phyloP scores from a whole-genome alignment of 2,797 vertebrate genomes.

The Chelonia mydas region DNA sequence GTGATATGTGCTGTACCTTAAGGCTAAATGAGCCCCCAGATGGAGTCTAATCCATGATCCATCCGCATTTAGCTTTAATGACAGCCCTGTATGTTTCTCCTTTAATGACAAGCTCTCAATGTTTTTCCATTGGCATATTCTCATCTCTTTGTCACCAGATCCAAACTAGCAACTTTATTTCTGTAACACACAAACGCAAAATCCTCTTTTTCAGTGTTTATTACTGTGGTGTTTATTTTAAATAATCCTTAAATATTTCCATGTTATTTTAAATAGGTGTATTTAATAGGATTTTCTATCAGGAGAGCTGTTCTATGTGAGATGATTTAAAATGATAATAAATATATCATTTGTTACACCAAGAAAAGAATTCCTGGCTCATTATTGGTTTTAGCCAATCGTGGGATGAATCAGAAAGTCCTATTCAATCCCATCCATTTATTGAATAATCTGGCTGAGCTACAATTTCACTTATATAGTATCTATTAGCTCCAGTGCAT shows the following conservation, averaged over 20 bases:
- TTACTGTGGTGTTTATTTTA: neutral
- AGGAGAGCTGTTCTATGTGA: neutral
- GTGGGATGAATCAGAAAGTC: neutral
- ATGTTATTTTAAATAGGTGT: neutral
- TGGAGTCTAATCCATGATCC: slow-evolving; percentile 6
- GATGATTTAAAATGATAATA: neutral
- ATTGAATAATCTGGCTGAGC: neutral
- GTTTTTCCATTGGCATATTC: fast-evolving
- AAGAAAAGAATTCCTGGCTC: neutral
- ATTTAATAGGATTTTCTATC: neutral
- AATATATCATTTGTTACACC: neutral
- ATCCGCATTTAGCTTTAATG: slow-evolving; percentile 34
- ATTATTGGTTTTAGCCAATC: neutral
- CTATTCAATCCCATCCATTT: neutral
- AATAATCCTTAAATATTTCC: neutral
- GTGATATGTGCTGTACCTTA: neutral
- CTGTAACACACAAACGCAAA: neutral
- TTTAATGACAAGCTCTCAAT: slow-evolving; percentile 23
- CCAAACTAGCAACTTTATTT: neutral
- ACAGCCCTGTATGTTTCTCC: neutral
- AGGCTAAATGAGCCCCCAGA: slow-evolving; percentile 38
- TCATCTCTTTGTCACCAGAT: neutral
- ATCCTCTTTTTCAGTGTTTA: neutral
- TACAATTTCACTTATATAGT: fast-evolving
- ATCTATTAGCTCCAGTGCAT: neutral